These are phyloP conservation scores for Anisognathus igniventris DNA, from an alignment of 2,797 vertebrate genomes.

Conservation along the genomic window DNA sequence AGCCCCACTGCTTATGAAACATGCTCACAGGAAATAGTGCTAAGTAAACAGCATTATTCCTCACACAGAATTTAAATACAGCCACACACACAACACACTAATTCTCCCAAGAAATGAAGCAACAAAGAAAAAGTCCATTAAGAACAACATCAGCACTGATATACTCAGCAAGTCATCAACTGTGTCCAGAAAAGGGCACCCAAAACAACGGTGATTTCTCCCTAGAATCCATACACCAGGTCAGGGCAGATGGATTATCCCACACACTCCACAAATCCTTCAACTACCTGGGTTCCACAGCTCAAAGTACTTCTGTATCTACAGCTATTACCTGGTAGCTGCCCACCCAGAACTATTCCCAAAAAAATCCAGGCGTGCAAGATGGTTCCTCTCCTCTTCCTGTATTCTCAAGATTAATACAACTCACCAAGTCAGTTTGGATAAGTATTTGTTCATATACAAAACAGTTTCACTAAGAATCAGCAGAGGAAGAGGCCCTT, in stretches of 20 bases:
- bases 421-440: background rate
- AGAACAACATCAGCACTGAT: background rate
- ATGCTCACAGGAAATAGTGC: background rate
- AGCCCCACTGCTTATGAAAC: background rate
- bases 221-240: background rate
- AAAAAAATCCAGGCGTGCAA: accelerated
- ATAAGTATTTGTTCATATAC: background rate
- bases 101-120: background rate
- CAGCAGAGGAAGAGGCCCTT: background rate
- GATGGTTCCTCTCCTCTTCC: background rate
- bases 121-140: background rate
- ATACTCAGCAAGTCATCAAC: background rate
- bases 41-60: background rate
- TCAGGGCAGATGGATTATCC: background rate
- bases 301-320: background rate
- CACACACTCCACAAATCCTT: background rate
- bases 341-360: background rate
- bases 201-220: background rate
- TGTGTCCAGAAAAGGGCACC: background rate
- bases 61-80: background rate
- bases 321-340: background rate
- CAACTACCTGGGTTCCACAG: background rate
- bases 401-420: background rate
- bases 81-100: background rate
- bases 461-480: background rate